Evolutionary conservation across 2,888 invertebrate species (phyloP).

Genomic region (Drosophila neonasuta): DNA sequence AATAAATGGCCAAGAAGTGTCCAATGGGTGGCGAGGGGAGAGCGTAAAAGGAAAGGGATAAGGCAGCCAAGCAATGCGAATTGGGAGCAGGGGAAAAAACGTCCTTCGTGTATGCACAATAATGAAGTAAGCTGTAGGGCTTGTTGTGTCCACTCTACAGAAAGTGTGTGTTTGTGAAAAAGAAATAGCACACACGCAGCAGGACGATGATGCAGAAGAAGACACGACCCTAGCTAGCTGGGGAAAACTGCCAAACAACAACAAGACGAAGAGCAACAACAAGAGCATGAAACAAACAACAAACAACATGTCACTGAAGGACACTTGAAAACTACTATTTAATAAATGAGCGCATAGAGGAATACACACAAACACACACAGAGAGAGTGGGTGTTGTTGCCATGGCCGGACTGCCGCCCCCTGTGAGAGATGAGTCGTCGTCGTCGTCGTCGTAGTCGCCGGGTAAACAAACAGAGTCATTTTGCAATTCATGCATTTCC

Average conservation of each 20-base stretch:
- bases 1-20: constrained; percentile 60
- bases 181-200: constrained; percentile 64
- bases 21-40: constrained; percentile 17
- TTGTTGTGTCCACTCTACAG: constrained; percentile 45
- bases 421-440: constrained; percentile 53
- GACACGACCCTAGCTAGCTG: constrained; percentile 50
- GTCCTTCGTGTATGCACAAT: constrained; percentile 69
- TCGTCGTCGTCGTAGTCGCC: constrained; percentile 50
- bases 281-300: constrained; percentile 62
- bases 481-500: constrained; percentile 82
- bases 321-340: constrained; percentile 79
- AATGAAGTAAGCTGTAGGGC: constrained; percentile 67
- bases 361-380: constrained; percentile 43
- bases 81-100: neutral
- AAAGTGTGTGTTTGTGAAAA: constrained; percentile 37
- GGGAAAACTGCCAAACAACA: constrained; percentile 34
- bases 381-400: constrained; percentile 37
- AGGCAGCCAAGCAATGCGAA: constrained; percentile 15
- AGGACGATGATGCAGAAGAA: constrained; percentile 43
- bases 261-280: constrained; percentile 32
- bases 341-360: constrained; percentile 77
- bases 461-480: constrained; percentile 79
- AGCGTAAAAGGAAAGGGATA: constrained; percentile 8
- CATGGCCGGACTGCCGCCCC: constrained; percentile 43
- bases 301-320: constrained; percentile 77